Percentiles rank a stretch among this genome's conserved stretches.
Conservation (phyloP, 2,113 vertebrate species). For the Alligator sinensis region DNA sequence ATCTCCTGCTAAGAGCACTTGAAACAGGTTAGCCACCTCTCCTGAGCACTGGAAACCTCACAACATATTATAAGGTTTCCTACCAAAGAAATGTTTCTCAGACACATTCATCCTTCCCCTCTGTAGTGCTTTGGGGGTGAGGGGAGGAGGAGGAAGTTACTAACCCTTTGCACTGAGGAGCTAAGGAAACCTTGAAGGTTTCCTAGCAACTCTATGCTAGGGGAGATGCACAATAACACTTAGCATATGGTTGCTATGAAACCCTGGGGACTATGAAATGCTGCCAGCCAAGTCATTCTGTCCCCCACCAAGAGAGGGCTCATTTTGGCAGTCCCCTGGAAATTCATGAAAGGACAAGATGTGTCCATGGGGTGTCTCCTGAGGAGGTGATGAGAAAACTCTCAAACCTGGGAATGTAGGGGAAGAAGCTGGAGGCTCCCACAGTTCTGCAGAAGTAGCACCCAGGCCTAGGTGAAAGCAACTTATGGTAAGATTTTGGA, state of each 20-base stretch:
- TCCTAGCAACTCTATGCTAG: not conserved
- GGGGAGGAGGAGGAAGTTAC: not conserved
- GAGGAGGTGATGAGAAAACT: not conserved
- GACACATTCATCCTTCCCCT: not conserved
- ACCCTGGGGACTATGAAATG: not conserved
- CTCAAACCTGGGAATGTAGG: not conserved
- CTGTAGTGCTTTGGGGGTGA: not conserved
- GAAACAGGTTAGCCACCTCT: rapidly evolving
- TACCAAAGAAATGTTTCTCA: not conserved
- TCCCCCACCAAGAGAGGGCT: not conserved
- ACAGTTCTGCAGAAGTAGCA: not conserved
- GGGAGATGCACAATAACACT: not conserved
- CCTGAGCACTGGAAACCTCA: not conserved
- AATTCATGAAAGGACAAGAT: not conserved
- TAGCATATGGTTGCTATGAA: not conserved
- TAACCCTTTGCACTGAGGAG: not conserved
- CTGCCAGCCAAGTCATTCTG: not conserved
- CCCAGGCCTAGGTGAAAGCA: not conserved
- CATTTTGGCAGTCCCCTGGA: not conserved
- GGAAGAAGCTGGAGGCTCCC: not conserved
- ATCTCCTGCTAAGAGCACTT: not conserved
- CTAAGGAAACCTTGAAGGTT: not conserved
- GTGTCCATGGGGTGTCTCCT: rapidly evolving
- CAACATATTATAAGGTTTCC: not conserved
- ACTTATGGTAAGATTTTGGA: not conserved